phyloP scores from a whole-genome alignment of 1,140 invertebrate genomes.

The Bicyclus anynana region DNA sequence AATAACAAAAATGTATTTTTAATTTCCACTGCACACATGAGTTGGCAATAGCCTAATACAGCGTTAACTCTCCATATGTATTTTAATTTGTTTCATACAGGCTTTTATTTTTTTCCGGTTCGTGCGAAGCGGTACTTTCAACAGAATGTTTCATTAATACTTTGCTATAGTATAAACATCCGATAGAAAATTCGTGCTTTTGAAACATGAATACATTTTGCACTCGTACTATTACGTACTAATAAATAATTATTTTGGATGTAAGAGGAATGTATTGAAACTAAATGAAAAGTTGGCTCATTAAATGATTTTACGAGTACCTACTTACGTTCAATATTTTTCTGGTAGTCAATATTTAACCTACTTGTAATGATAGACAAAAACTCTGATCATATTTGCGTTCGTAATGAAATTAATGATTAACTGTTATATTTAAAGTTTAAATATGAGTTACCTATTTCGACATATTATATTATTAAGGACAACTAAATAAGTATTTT shows the following conservation, averaged over 20 bases:
- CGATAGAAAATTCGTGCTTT: constrained; percentile 17
- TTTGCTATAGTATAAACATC: constrained; percentile 12
- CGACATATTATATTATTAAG: no score
- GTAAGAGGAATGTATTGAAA: not conserved
- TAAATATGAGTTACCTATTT: no score
- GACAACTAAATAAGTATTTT: no score
- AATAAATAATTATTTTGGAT: not conserved
- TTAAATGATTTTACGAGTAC: no score
- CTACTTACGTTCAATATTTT: no score
- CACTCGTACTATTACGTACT: not conserved
- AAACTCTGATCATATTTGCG: no score
- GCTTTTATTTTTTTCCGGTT: constrained; percentile 13
- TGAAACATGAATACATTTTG: constrained; percentile 11
- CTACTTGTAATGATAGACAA: no score
- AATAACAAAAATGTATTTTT: no score
- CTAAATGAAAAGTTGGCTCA: no score
- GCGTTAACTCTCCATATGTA: constrained; percentile 10
- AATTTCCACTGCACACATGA: not conserved
- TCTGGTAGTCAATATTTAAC: no score
- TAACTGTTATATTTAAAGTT: no score
- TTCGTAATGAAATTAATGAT: no score
- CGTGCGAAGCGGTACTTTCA: constrained; percentile 10
- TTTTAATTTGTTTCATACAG: constrained; percentile 18
- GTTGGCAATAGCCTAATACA: not conserved
- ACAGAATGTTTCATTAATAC: constrained; percentile 20